Base-by-base conservation (phyloP, 2,888 invertebrate genomes). In the Catocala sponsa region DNA sequence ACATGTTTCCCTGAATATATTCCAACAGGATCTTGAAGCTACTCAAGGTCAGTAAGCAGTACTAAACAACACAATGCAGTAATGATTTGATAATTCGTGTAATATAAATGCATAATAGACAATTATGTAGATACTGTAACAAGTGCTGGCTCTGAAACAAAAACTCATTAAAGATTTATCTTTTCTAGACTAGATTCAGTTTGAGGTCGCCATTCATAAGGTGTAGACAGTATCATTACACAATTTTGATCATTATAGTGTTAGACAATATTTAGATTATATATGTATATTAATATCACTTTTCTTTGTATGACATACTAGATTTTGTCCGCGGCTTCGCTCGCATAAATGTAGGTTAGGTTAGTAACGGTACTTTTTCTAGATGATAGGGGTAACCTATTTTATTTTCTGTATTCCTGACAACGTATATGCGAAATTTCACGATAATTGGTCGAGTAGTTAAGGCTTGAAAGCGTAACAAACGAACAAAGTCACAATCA, bases 41-140 rank as follows among this genome's bases (percentile, higher is more conserved):
- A 6, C 43, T 66, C 74, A 71, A 73, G 66, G 65, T 58, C 70
- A 60, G 49, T 57, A 1, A 0, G 13, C 11, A 43, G 42, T 5
- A 46, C 42, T 46, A 0, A 58, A 48, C 13, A 49, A 71, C 25
- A 71, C 68, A 75, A 71, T 63, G 53, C 58, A 55, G 51, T 47
- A 60, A 66, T 63, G 41, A 56, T 77, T 68, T 65, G 12, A 63
- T 65, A 65, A 69, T 56, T 43, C 57, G 48, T 71, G 66, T 77
- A 74, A 62, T 69, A 68, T 55, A 58, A 46, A 65, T 53, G 49
- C 56, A 71, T 74, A 77, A 74, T 68, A 65, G 72, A 13, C 63
- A 56, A 77, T 75, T 68, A 64, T 42, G 56, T 59, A 54, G 41
- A 51, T 52, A 63, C 13, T 63, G 25, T 60, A 48, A 63, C 33